These are phyloP conservation scores for Phocoena phocoena DNA, from an alignment of 2,113 vertebrate species.

Conservation along the genomic window DNA sequence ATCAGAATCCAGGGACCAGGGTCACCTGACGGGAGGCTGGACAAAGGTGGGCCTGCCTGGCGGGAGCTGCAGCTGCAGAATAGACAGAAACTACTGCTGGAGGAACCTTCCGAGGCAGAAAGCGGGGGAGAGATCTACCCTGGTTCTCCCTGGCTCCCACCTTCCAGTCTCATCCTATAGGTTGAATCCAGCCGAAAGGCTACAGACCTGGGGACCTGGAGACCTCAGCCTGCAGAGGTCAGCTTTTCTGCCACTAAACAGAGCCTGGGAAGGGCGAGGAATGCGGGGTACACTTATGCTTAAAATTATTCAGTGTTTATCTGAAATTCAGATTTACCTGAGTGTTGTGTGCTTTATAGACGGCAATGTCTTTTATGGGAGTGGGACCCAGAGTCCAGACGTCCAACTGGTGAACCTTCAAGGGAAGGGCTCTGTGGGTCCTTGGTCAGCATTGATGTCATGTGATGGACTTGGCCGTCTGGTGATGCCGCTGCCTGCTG, in stretches of 20 bases:
- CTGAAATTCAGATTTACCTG: not conserved
- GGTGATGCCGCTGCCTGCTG: fast-evolving
- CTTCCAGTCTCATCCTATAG: not conserved
- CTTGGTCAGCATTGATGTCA: not conserved
- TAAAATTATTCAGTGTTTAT: not conserved
- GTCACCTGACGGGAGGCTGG: not conserved
- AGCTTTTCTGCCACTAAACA: not conserved
- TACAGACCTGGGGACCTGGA: not conserved
- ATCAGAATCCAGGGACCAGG: not conserved
- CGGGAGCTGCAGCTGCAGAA: not conserved
- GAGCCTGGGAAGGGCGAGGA: not conserved
- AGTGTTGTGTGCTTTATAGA: no score
- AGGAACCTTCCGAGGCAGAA: not conserved
- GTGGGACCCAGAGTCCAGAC: not conserved
- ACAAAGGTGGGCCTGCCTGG: not conserved
- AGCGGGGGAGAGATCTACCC: fast-evolving
- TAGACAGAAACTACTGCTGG: not conserved
- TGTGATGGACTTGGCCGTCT: not conserved
- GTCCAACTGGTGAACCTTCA: not conserved
- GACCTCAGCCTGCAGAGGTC: not conserved
- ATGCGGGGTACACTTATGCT: fast-evolving
- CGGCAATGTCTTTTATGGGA: not conserved
- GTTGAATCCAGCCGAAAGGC: not conserved
- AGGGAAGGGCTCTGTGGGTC: not conserved
- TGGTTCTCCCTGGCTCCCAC: not conserved